A percentile compares a stretch with the other conserved stretches of the same genome.
phyloP scores from a whole-genome alignment of 2,797 vertebrate genomes.

The Leptoclinus maculatus region DNA sequence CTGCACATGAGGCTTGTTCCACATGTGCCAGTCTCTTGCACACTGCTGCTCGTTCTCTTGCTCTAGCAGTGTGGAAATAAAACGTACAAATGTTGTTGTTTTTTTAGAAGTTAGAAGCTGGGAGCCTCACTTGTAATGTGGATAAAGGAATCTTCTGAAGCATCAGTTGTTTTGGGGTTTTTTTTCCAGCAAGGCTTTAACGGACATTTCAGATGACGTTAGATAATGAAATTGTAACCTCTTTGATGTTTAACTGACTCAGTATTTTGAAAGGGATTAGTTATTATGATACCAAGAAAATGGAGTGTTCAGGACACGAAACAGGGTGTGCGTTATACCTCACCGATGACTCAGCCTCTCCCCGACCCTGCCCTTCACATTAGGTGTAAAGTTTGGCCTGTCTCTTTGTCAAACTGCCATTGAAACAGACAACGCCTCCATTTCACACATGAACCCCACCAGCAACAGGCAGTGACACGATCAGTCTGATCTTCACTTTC shows the following conservation, averaged over 20 bases:
- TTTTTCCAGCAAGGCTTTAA: constrained; percentile 17
- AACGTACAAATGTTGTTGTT: neutral
- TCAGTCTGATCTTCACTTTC: neutral
- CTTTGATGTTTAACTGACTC: constrained; percentile 64
- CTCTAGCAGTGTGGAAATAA: neutral
- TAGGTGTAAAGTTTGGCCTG: constrained; percentile 7
- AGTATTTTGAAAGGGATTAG: constrained; percentile 63
- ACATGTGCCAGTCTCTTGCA: constrained; percentile 30
- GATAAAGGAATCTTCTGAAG: neutral
- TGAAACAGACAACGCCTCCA: neutral
- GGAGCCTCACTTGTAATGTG: neutral
- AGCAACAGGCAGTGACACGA: neutral
- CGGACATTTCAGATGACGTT: constrained; percentile 20
- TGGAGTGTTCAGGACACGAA: constrained; percentile 67
- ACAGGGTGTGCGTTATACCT: constrained; percentile 67
- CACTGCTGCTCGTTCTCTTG: constrained; percentile 10
- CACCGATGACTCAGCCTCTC: constrained; percentile 69
- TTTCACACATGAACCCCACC: constrained; percentile 7
- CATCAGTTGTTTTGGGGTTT: neutral
- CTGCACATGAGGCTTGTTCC: constrained; percentile 39
- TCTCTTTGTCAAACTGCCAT: constrained; percentile 48
- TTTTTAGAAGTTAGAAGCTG: neutral
- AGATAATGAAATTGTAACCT: constrained; percentile 21
- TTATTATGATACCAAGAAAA: constrained; percentile 77
- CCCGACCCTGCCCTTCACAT: constrained; percentile 57